Evolutionary conservation across 2,888 invertebrate genomes (phyloP).

Genomic region (Phortica magna): DNA sequence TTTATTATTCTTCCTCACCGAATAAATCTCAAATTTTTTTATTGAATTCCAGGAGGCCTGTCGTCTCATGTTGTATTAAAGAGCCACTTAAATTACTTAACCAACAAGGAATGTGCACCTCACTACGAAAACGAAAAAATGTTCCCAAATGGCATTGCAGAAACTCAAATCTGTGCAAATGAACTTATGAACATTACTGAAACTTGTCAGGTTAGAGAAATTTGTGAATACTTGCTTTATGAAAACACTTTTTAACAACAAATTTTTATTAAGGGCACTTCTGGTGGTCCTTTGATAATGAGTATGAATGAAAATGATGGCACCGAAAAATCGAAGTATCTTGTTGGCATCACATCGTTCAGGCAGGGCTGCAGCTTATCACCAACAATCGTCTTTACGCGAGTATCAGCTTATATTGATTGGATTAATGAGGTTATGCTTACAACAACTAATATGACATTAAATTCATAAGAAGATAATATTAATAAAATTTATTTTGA

Average conservation of each 20-base stretch:
- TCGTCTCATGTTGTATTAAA: conserved; percentile 42
- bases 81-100: conserved; percentile 33
- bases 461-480: background rate
- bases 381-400: conserved; percentile 45
- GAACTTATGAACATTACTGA: conserved; percentile 27
- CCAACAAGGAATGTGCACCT: conserved; percentile 37
- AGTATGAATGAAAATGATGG: conserved; percentile 7
- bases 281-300: conserved; percentile 26
- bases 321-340: conserved; percentile 34
- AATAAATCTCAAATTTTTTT: background rate
- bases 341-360: conserved; percentile 57
- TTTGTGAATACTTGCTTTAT: background rate
- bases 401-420: conserved; percentile 42
- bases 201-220: conserved; percentile 14
- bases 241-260: background rate
- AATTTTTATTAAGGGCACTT: conserved; percentile 8
- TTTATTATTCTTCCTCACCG: background rate
- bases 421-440: conserved; percentile 41
- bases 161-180: conserved; percentile 48
- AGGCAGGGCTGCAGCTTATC: conserved; percentile 47
- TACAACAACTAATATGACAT: background rate
- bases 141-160: conserved; percentile 40
- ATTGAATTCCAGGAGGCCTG: conserved; percentile 43
- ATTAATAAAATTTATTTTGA: too few relatives aligned
- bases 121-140: conserved; percentile 21